Evolutionary conservation across 2,113 vertebrate species (phyloP).

Genomic region (Corydoras sp.): DNA sequence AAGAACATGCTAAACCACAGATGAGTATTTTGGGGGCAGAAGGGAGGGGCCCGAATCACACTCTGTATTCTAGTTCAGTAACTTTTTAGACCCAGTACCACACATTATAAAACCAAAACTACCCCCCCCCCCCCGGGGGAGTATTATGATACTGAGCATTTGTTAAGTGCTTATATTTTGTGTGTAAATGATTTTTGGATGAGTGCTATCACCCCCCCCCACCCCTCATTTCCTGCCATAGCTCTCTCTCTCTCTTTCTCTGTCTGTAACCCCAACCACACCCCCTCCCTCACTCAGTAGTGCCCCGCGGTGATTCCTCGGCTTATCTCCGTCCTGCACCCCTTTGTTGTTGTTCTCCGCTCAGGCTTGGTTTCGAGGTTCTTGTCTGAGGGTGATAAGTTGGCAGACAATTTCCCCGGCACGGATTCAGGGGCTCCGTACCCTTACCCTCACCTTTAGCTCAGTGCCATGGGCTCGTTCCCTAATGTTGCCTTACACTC

Average conservation of each 20-base stretch:
- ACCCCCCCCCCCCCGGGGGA: no score
- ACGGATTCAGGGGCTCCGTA: slow-evolving; percentile 50
- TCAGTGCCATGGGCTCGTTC: slow-evolving; percentile 25
- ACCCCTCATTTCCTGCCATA: no score
- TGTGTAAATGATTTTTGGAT: slow-evolving; percentile 61
- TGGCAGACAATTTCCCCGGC: slow-evolving; percentile 56
- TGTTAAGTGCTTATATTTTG: background rate
- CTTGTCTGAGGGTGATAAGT: slow-evolving; percentile 74
- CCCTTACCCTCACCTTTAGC: slow-evolving; percentile 23
- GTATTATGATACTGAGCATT: no score
- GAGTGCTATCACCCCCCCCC: slow-evolving; percentile 37
- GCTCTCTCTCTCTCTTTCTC: slow-evolving; percentile 48
- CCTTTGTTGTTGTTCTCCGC: slow-evolving; percentile 60
- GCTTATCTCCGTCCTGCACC: slow-evolving; percentile 70
- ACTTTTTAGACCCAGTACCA: no score
- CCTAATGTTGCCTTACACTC: slow-evolving; percentile 8
- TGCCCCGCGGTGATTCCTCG: slow-evolving; percentile 55
- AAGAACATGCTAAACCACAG: no score
- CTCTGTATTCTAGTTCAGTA: no score
- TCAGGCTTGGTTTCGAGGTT: slow-evolving; percentile 63
- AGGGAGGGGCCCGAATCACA: no score
- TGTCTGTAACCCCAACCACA: slow-evolving; percentile 33
- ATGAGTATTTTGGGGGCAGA: no score
- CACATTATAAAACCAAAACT: no score
- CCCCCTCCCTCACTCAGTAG: slow-evolving; percentile 54